phyloP scores from a whole-genome alignment of 2,113 vertebrate species.

The Bos javanicus region DNA sequence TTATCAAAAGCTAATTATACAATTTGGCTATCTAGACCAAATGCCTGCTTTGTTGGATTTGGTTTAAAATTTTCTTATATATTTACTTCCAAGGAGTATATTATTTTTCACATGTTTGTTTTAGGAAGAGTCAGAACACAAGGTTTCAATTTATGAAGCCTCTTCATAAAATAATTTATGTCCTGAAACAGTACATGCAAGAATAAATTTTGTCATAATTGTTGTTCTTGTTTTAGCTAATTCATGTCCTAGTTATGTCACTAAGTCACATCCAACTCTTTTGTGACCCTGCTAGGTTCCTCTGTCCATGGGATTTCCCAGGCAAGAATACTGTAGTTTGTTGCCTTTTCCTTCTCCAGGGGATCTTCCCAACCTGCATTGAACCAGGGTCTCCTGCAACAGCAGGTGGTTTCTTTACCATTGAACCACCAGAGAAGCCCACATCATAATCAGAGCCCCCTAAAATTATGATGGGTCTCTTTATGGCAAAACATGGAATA shows the following conservation, averaged over 20 bases:
- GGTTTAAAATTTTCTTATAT: neutral
- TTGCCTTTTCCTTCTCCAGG: neutral
- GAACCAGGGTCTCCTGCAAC: neutral
- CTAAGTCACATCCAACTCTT: neutral
- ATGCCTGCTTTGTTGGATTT: neutral
- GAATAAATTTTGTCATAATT: neutral
- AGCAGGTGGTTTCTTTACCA: neutral
- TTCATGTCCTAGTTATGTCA: neutral
- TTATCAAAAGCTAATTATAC: neutral
- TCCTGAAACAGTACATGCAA: neutral
- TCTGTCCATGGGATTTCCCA: neutral
- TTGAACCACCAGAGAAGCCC: neutral
- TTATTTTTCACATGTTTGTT: neutral
- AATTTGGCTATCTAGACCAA: neutral
- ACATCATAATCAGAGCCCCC: neutral
- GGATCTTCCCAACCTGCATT: neutral
- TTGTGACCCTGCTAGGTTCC: neutral
- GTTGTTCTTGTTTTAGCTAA: neutral
- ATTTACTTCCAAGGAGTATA: neutral
- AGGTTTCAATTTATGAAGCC: neutral
- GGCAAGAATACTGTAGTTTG: neutral
- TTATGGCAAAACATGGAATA: neutral
- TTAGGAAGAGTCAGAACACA: neutral
- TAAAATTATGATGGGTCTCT: neutral
- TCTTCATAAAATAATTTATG: neutral